Base-by-base conservation (phyloP, 2,797 vertebrate genomes). In the Chelon labrosus region DNA sequence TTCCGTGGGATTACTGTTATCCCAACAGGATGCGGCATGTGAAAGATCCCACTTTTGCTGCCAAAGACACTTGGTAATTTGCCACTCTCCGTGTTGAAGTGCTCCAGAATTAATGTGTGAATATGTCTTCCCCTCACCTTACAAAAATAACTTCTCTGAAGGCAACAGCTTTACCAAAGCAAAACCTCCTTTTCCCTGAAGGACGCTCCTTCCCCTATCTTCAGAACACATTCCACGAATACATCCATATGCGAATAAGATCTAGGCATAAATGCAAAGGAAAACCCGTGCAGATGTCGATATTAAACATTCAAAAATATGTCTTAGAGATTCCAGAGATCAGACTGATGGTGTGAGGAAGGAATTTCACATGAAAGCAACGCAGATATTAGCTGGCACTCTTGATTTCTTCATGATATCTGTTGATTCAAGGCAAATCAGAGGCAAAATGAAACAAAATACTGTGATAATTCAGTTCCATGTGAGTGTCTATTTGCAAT, bases 61-160 rank as follows among this genome's bases (percentile, higher is more conserved):
- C 77, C 80, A 88, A 75, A 82, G 68, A 77, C 61, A 44, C 66
- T 76, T 70, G 65, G 71, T 85, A 61, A 73, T 79, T 81, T 77
- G 63, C 69, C 73, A 65, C 68, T 53, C 62, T 73, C 65, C n/a
- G 0, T 39, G 57, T 51, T 84, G 63, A 83, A 78, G 57, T 61
- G 59, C 62, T 64, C 42, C n/a, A 73, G 50, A 75, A 66, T 73
- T 55, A 74, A 70, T 78, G 73, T 79, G 57, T 63, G 57, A 59
- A 75, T 79, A 62, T 65, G 60, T 77, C 73, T 83, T 75, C 55
- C 17, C 59, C 37, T 59, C 31, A 37, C 35, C 51, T 65, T 52
- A 44, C 35, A 59, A 72, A 85, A 65, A 79, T 69, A 69, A 70
- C 63, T 66, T 58, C 53, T 70, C 59, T 17, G 17, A 75, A 62